Evolutionary conservation across 2,797 vertebrate species (phyloP).

Genomic region (Bradypodion pumilum): DNA sequence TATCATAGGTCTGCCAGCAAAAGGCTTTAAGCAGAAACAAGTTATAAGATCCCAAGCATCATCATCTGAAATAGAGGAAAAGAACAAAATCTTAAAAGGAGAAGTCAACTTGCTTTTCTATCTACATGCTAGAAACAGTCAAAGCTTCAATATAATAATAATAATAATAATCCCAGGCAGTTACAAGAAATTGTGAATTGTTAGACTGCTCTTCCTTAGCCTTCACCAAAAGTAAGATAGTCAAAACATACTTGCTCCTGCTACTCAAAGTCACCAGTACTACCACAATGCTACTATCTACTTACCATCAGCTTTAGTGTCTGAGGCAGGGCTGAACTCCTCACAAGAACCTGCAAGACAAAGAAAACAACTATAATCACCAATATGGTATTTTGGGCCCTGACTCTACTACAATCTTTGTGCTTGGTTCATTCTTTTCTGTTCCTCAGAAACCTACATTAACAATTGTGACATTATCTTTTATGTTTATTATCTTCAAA

Average conservation of each 20-base stretch:
- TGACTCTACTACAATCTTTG: rapidly evolving
- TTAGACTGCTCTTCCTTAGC: no score
- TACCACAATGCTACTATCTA: background rate
- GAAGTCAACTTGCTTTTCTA: no score
- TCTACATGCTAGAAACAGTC: background rate
- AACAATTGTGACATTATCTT: background rate
- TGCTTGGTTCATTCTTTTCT: background rate
- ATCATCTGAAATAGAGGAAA: conserved; percentile 79
- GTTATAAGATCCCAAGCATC: conserved; percentile 98
- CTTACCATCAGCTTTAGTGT: conserved; percentile 70
- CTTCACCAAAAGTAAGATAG: background rate
- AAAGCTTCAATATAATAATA: background rate
- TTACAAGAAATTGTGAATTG: background rate
- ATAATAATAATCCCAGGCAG: no score
- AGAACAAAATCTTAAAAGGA: background rate
- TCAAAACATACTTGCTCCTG: background rate
- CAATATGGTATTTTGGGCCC: background rate
- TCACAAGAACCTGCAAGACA: conserved; percentile 24
- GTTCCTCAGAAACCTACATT: background rate
- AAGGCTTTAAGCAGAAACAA: conserved; percentile 98
- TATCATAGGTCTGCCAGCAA: conserved; percentile 96
- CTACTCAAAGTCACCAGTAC: background rate
- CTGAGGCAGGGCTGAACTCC: conserved; percentile 37
- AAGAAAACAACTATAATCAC: background rate
- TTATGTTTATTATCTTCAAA: background rate